A percentile compares a stretch with the other conserved stretches of the same genome.
phyloP scores from a whole-genome alignment of 2,113 vertebrate species.

The Bufo bufo region DNA sequence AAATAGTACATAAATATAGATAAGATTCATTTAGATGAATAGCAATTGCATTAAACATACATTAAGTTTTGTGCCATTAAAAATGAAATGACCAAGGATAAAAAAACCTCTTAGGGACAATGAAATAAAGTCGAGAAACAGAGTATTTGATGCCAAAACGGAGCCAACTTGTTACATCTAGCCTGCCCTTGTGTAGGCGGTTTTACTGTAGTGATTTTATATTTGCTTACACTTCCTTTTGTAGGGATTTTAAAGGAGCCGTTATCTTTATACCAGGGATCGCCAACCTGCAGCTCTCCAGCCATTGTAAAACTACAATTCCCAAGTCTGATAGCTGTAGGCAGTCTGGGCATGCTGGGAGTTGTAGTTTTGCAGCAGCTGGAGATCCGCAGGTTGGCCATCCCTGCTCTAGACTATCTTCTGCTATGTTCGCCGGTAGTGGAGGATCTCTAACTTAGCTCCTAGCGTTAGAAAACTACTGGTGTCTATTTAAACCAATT shows the following conservation, averaged over 20 bases:
- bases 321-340: too few relatives aligned
- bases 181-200: not conserved
- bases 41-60: constrained; percentile 15
- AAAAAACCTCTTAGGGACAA: constrained; percentile 13
- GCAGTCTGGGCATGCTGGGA: too few relatives aligned
- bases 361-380: too few relatives aligned
- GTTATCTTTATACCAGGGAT: not conserved
- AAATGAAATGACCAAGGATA: constrained; percentile 13
- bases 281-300: too few relatives aligned
- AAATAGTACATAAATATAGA: constrained; percentile 22
- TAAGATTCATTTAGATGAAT: constrained; percentile 36
- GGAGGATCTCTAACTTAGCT: too few relatives aligned
- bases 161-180: not conserved
- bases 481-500: too few relatives aligned
- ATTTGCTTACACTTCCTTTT: not conserved
- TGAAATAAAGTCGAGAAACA: constrained; percentile 5
- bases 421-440: too few relatives aligned
- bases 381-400: too few relatives aligned
- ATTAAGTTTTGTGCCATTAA: constrained; percentile 24
- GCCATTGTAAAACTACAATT: too few relatives aligned
- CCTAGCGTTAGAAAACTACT: too few relatives aligned
- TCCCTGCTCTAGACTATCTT: too few relatives aligned
- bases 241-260: not conserved
- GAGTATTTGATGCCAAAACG: not conserved
- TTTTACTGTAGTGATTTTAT: not conserved